A percentile compares a stretch with the other conserved stretches of the same genome.
Evolutionary conservation across 2,888 invertebrate genomes (phyloP).

Genomic region (Gasteruption jaculator): DNA sequence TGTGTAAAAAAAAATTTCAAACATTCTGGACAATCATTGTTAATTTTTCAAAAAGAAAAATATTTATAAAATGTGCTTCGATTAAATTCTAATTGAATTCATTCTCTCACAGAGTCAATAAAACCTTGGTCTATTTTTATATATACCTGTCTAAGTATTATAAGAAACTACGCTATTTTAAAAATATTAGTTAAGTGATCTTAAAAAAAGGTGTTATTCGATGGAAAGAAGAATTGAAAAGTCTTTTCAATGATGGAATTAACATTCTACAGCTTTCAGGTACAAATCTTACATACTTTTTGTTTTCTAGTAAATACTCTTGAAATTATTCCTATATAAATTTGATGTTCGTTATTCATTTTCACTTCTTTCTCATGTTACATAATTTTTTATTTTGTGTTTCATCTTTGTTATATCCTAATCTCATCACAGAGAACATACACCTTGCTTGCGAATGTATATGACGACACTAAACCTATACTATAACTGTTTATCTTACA

Average conservation of each 20-base stretch:
- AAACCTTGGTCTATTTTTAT: background rate
- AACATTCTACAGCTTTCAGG: constrained; percentile 36
- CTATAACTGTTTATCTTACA: constrained; percentile 44
- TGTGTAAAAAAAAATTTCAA: too few species aligned
- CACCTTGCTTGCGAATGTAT: constrained; percentile 31
- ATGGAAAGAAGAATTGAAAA: background rate
- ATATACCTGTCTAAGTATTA: background rate
- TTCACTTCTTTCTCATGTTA: constrained; percentile 15
- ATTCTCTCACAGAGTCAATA: too few species aligned
- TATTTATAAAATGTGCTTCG: too few species aligned
- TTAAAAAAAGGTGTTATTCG: background rate
- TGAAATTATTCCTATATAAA: constrained; percentile 29
- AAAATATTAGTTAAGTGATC: background rate
- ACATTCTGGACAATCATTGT: too few species aligned
- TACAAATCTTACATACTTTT: constrained; percentile 42
- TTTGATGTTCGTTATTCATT: constrained; percentile 28
- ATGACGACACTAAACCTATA: constrained; percentile 31
- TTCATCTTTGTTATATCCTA: constrained; percentile 24
- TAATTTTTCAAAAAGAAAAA: too few species aligned
- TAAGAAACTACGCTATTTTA: background rate
- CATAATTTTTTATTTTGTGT: constrained; percentile 11
- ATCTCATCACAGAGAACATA: constrained; percentile 38
- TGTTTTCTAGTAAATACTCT: constrained; percentile 28
- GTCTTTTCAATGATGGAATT: constrained; percentile 12
- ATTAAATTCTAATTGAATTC: too few species aligned